Percentiles rank a stretch among this genome's conserved stretches.
Evolutionary conservation across 2,888 invertebrate genomes (phyloP).

Genomic region (Pteria penguin): DNA sequence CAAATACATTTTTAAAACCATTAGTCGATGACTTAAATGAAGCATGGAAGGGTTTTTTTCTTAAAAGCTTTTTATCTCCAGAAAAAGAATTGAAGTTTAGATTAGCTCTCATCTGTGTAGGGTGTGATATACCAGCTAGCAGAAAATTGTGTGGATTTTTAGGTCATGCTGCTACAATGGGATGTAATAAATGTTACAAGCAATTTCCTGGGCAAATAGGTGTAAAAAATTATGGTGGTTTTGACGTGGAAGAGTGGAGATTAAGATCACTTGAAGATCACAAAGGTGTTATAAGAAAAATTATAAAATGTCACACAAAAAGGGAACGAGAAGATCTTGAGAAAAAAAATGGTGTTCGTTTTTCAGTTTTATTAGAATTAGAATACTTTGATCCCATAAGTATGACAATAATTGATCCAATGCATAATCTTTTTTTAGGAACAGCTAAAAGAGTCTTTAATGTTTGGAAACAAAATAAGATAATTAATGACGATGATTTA

Average conservation of each 20-base stretch:
- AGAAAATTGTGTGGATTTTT: conserved; percentile 37
- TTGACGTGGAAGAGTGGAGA: conserved; percentile 15
- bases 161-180: conserved; percentile 26
- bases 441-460: conserved; percentile 24
- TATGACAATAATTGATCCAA: conserved; percentile 36
- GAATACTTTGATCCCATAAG: conserved; percentile 36
- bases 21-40: conserved; percentile 22
- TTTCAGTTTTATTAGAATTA: conserved; percentile 25
- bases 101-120: conserved; percentile 30
- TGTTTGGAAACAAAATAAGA: conserved; percentile 29
- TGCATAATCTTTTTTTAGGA: conserved; percentile 37
- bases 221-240: conserved; percentile 32
- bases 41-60: conserved; percentile 26
- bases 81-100: conserved; percentile 14
- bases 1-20: conserved; percentile 30
- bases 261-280: conserved; percentile 10
- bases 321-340: conserved; percentile 8
- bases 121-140: conserved; percentile 37
- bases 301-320: conserved; percentile 1
- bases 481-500: conserved; percentile 16
- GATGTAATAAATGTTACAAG: conserved; percentile 32
- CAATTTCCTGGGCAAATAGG: conserved; percentile 24
- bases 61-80: conserved; percentile 11
- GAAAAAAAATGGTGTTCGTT: conserved; percentile 27
- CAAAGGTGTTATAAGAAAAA: not conserved